Evolutionary conservation across 2,888 invertebrate species (phyloP), one percentile per base, ranked within the genome.

Genomic region (Lydus trimaculatus): DNA sequence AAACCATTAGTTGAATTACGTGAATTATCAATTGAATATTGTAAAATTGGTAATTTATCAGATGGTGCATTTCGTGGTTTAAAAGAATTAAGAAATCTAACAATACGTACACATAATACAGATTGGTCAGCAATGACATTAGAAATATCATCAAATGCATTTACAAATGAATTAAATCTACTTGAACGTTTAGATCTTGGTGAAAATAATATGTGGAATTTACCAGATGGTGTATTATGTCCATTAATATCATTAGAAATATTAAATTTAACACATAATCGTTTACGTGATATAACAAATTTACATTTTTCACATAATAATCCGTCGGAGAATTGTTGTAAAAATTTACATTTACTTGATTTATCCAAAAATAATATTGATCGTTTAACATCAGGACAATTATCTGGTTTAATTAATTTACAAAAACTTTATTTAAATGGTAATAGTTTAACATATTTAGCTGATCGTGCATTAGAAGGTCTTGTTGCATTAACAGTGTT

Each of bases 41-140:
- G 94, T 85, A 94, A 94, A 86, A 92, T 94, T 72, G 92, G 92
- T 66, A 93, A 93, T 82, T 87, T 94, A 68, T 92, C 94, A 69
- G 91, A 92, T 78, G 93, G 93, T 67, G 93, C 94, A n/a, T 94
- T 95, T 81, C 89, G 91, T 58, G 94, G 94, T 59, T 89, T 95
- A 56, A 90, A 91, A 69, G 91, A 94, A 83, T 87, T 95, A 71
- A 88, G 92, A 75, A 93, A 94, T 83, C 87, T 95, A 68, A 94
- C 94, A 58, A 90, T 95, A 73, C 89, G 92, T 79, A 94, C 94
- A 63, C 93, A 94, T 85, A 94, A 94, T 85, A 93, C 92, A 56
- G 93, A 94, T 82, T 94, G 94, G 92, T 92, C 93, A 52, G 91
- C 93, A 63, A 92, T 94, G 90, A 90, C 92, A 64, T 87, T 94